Percentiles rank a stretch among this genome's conserved stretches.
Evolutionary conservation across 2,113 vertebrate species (phyloP).

Genomic region (Onychorhynchus coronatus): DNA sequence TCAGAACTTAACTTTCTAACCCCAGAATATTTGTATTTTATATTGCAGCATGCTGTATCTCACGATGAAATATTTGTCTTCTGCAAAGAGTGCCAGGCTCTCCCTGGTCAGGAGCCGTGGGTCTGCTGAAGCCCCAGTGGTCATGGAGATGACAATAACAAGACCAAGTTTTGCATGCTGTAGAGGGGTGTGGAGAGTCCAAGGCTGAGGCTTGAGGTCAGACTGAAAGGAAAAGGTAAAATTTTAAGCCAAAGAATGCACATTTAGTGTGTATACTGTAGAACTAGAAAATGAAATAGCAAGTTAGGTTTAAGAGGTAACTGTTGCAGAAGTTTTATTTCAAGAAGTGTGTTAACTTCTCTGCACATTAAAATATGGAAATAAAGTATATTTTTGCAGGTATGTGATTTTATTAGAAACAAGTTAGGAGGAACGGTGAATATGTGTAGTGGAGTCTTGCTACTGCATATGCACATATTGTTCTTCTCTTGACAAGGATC

Average conservation of each 20-base stretch:
- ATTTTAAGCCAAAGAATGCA: neutral
- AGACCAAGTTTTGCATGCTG: neutral
- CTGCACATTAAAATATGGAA: neutral
- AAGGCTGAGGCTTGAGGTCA: neutral
- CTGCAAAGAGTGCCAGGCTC: neutral
- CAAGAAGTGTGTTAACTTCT: neutral
- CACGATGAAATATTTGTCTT: neutral
- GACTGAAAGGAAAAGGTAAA: neutral
- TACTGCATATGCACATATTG: neutral
- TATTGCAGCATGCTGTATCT: neutral
- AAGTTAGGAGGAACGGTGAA: neutral
- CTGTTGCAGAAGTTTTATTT: neutral
- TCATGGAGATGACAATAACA: neutral
- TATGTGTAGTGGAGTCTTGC: neutral
- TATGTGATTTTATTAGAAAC: neutral
- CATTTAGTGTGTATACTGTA: neutral
- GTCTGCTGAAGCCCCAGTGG: neutral
- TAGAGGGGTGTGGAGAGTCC: neutral
- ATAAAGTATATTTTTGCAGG: neutral
- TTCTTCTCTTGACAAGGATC: neutral
- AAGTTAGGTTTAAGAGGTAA: neutral
- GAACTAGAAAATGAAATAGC: neutral
- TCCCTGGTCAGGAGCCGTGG: neutral
- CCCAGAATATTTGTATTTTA: neutral
- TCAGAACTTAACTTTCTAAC: neutral